phyloP scores from a whole-genome alignment of 2,797 vertebrate genomes.

The Esox lucius region DNA sequence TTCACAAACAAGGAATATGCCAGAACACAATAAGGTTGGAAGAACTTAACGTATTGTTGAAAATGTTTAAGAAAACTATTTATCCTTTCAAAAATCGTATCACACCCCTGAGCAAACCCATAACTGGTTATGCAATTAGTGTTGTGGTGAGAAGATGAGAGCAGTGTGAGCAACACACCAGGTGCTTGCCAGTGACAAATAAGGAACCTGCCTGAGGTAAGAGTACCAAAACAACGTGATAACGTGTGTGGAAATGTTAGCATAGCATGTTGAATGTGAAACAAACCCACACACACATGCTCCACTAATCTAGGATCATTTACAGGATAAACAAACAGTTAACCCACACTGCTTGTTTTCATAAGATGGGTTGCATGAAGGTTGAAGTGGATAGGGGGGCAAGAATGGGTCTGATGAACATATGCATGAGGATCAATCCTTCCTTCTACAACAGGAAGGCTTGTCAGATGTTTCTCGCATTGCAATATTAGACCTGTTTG shows the following conservation, averaged over 20 bases:
- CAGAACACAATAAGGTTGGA: no score
- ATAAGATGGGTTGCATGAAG: background rate
- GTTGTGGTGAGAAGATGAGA: background rate
- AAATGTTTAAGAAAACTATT: no score
- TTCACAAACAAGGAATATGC: no score
- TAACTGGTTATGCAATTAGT: background rate
- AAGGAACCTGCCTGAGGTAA: background rate
- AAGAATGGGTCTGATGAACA: background rate
- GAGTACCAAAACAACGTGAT: background rate
- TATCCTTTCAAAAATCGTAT: no score
- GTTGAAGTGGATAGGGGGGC: background rate
- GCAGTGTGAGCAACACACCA: background rate
- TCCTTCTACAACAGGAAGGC: background rate
- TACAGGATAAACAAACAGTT: slow-evolving; percentile 6
- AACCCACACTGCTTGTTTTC: slow-evolving; percentile 1
- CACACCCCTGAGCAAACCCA: background rate
- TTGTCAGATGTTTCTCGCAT: background rate
- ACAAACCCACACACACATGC: background rate
- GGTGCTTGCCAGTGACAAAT: background rate
- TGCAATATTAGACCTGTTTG: background rate
- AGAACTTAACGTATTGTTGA: no score
- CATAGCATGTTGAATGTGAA: background rate
- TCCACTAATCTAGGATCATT: background rate
- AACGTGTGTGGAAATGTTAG: background rate
- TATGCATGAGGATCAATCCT: background rate